phyloP scores from a whole-genome alignment of 1,140 invertebrate genomes.

The Pentalonia nigronervosa region DNA sequence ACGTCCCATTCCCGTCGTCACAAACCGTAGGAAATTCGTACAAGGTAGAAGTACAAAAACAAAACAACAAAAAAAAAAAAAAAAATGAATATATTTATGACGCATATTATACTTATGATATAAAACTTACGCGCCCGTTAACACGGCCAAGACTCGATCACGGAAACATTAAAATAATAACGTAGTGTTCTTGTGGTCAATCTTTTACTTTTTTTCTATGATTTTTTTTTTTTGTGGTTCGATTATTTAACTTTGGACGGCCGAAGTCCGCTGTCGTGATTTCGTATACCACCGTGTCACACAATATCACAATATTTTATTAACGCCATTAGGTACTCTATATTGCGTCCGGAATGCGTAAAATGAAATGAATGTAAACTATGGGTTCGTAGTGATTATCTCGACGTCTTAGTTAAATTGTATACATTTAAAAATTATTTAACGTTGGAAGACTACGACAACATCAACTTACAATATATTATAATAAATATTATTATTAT shows the following conservation, averaged over 20 bases:
- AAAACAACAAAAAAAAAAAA: not conserved
- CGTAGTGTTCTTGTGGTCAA: slow-evolving; percentile 29
- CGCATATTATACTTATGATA: not conserved
- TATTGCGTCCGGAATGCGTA: not conserved
- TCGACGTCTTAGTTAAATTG: not conserved
- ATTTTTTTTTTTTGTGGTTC: slow-evolving; percentile 4
- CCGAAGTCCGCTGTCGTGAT: not conserved
- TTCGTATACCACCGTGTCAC: not conserved
- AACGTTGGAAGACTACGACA: not conserved
- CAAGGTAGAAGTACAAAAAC: not conserved
- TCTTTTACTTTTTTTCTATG: not conserved
- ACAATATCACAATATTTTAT: not conserved
- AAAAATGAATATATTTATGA: not conserved
- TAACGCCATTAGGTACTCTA: not conserved
- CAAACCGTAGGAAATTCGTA: not conserved
- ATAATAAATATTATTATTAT: not conserved
- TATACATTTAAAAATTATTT: not conserved
- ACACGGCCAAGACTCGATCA: slow-evolving; percentile 2
- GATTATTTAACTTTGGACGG: not conserved
- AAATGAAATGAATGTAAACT: not conserved
- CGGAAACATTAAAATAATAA: slow-evolving; percentile 51
- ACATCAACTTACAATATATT: not conserved
- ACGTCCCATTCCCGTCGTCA: not conserved
- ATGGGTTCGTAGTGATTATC: not conserved
- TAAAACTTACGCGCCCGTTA: not conserved